Evolutionary conservation across 2,113 vertebrate genomes (phyloP).

Genomic region (Bucco capensis): DNA sequence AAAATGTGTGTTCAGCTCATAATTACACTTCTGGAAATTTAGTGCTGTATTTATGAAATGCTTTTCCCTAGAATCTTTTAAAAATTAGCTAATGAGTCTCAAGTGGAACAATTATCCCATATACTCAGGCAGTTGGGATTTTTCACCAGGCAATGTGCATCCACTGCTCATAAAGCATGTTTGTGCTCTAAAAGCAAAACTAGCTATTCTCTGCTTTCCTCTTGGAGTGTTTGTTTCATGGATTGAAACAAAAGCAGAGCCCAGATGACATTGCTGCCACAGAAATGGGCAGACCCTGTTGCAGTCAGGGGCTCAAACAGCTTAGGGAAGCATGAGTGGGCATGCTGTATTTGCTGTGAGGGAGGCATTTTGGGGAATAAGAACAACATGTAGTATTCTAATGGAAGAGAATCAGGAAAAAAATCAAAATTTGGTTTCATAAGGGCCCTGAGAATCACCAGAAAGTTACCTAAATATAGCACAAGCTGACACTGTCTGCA

Average conservation of each 20-base stretch:
- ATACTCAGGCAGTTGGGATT: not conserved
- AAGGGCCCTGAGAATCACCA: not conserved
- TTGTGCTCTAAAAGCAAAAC: not conserved
- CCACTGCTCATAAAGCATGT: not conserved
- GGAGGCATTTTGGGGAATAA: not conserved
- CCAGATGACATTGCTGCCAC: not conserved
- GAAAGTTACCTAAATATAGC: not conserved
- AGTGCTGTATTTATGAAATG: constrained; percentile 44
- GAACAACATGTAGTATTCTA: not conserved
- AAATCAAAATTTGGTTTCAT: not conserved
- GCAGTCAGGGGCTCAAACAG: not conserved
- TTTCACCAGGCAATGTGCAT: not conserved
- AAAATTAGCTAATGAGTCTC: constrained; percentile 63
- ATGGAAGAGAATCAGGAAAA: not conserved
- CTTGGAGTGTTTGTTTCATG: not conserved
- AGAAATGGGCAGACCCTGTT: not conserved
- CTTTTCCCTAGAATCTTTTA: constrained; percentile 43
- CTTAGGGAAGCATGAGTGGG: not conserved
- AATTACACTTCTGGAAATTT: constrained; percentile 38
- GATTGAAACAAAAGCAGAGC: not conserved
- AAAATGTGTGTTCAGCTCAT: not conserved
- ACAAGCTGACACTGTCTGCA: not conserved
- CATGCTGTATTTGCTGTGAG: not conserved
- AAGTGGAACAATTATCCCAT: constrained; percentile 52
- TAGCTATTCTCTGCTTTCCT: not conserved